These are phyloP conservation scores for Sitobion miscanthi DNA, from an alignment of 1,140 invertebrate genomes.

Conservation along the genomic window DNA sequence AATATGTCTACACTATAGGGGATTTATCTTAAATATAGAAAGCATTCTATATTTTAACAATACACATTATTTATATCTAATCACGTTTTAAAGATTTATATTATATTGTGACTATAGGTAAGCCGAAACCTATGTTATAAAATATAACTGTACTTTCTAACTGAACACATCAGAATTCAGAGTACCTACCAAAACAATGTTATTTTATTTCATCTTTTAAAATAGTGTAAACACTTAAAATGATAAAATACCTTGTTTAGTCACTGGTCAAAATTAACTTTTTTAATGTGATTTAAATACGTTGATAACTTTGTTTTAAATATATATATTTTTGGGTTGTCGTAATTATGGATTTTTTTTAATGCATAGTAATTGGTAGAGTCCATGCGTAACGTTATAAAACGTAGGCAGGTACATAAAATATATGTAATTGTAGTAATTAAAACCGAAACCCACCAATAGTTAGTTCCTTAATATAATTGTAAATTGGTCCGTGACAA, in stretches of 20 bases:
- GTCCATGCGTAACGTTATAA: background rate
- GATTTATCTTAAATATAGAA: background rate
- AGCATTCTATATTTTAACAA: background rate
- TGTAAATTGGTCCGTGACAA: constrained; percentile 11
- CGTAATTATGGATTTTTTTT: background rate
- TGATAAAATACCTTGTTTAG: background rate
- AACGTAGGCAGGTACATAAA: background rate
- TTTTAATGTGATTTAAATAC: background rate
- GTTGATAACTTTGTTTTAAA: background rate
- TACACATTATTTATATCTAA: background rate
- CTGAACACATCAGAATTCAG: background rate
- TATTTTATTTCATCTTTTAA: background rate
- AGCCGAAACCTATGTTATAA: background rate
- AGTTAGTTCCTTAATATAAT: background rate
- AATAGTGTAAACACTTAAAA: constrained; percentile 4
- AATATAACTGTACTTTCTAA: background rate
- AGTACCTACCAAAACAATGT: background rate
- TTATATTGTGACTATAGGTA: background rate
- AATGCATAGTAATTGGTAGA: background rate
- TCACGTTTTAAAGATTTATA: background rate
- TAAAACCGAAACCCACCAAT: constrained; percentile 29
- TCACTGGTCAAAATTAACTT: background rate
- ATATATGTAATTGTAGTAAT: constrained; percentile 10
- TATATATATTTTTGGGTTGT: background rate
- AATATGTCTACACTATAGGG: background rate